Base-by-base conservation (phyloP, 2,797 vertebrate species). In the Taeniopygia guttata region DNA sequence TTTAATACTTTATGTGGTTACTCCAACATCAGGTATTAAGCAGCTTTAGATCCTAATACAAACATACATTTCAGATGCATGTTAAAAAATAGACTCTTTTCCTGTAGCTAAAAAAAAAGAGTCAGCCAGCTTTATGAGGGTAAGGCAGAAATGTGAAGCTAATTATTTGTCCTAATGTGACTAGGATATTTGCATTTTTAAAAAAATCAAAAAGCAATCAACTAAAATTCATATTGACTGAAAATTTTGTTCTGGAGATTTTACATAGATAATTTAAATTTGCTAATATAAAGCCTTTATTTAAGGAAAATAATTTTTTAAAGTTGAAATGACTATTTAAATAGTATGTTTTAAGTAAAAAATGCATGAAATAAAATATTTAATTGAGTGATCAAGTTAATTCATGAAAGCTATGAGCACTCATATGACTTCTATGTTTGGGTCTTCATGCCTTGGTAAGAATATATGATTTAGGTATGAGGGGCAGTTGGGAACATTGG, bases 401-500 rank as follows among this genome's bases (percentile, higher is more conserved):
- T 36, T 69, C 7, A 27, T 34, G 17, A 55, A 73, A 73, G 2
- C 1, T 52, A 15, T 45, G 18, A 52, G 9, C 17, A 76, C 3
- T 64, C 13, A 52, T 11, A 48, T 40, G 4, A 32, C 26, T 48
- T 64, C 13, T 51, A 7, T 63, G 19, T 16, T 72, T 17, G 4
- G 19, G 4, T 76, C 27, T 16, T 80, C 55, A 43, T 19, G 27
- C 8, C 51, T 19, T 70, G 12, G 42, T 36, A 48, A 26, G 16
- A 67, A 34, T 25, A 55, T 18, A 19, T 36, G 12, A 29, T 51
- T 46, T 76, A 14, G 5, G 13, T n/a, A 10, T 29, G 23, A 56
- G 17, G 16, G 16, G 43, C 27, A 84, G 11, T n/a, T 54, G 48
- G 17, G 25, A 73, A 6, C 0, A 1, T 2, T 17, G 9, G 1